Evolutionary conservation across 2,888 invertebrate species (phyloP), one percentile per base, ranked within the genome.

Genomic region (Diaphora mendica): DNA sequence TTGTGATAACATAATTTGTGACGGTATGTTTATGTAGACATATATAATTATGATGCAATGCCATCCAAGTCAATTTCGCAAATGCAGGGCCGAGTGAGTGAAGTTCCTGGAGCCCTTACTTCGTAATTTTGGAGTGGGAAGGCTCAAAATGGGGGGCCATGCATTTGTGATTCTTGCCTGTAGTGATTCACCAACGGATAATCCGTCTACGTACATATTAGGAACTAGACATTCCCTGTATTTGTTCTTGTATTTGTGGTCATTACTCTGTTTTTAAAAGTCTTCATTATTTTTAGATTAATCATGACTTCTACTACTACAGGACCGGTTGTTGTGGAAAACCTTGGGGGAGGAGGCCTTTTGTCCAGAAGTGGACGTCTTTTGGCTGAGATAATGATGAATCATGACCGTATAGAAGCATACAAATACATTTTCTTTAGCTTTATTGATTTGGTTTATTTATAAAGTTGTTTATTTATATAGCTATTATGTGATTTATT

Each of bases 1-100:
- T 69, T 39, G 59, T n/a, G 55, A 69, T 69, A 55, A 55, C 55
- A 69, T 59, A 69, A 55, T 35, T 39, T 55, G 3, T 55, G 68
- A 59, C 39, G 59, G 35, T 39, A 59, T 69, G 17, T 69, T 69
- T 59, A 59, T 55, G n/a, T 26, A 39, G 35, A 55, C 23, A 55
- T 13, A 55, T 9, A 35, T 51, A n/a, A 35, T 55, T 23, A 13
- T 15, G 51, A 35, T n/a, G 11, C n/a, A 20, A n/a, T 20, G 17
- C 44, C 15, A 17, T 44, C 17, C 1, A 17, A 17, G 44, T 44
- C 9, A 44, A 44, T 44, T 44, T 44, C 13, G 17, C 15, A 44
- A 44, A 3, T 15, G 44, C 44, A 44, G 44, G 48, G 17, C 20
- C 48, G 20, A 44, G 3, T 17, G 44, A 13, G 44, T 44, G 17